Conservation (phyloP, 2,113 vertebrate species). For the Petroica traversi region DNA sequence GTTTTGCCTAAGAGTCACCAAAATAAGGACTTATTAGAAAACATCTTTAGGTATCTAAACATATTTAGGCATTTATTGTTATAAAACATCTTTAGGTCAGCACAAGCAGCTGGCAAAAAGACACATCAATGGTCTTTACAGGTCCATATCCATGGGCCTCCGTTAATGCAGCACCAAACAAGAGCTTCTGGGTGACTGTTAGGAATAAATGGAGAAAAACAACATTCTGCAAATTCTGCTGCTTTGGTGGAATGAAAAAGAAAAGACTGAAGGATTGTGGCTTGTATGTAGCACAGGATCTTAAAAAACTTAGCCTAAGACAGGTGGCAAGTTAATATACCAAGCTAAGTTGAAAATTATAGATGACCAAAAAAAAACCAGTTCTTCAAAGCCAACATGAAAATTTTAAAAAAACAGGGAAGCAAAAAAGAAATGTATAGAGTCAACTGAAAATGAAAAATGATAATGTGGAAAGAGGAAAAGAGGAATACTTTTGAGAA, state of each 20-base stretch:
- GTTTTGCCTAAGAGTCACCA: not conserved
- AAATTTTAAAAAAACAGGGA: not conserved
- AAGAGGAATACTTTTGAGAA: not conserved
- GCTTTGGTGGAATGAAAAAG: not conserved
- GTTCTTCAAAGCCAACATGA: not conserved
- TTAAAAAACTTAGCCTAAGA: not conserved
- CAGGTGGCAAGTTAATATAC: not conserved
- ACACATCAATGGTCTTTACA: not conserved
- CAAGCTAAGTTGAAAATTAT: not conserved
- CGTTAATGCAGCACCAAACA: not conserved
- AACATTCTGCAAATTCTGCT: not conserved
- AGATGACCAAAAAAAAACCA: not conserved
- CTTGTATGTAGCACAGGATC: not conserved
- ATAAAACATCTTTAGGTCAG: too few species aligned
- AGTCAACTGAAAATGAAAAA: not conserved
- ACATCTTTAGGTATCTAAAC: too few species aligned
- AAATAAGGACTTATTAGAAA: not conserved
- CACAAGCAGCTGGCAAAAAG: not conserved
- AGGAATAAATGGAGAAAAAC: not conserved
- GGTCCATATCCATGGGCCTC: not conserved
- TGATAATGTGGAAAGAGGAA: not conserved
- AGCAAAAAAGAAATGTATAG: not conserved
- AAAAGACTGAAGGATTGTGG: not conserved
- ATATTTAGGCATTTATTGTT: too few species aligned
- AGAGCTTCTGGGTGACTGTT: not conserved